Conservation (phyloP, 2,113 vertebrate species). For the Oreochromis spilurus region DNA sequence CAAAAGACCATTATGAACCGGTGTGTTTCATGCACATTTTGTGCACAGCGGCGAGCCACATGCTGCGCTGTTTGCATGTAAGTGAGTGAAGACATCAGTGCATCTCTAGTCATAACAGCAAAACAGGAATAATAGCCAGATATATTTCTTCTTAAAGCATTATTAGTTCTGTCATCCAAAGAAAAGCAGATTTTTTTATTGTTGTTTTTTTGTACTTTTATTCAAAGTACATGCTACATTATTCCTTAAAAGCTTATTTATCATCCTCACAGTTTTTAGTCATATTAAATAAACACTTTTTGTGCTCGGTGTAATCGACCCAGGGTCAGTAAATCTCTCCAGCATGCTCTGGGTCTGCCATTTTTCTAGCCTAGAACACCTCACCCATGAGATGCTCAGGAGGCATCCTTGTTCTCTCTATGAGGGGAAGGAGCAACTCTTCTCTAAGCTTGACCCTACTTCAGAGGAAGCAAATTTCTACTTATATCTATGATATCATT, state of each 20-base stretch:
- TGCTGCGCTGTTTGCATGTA: not conserved
- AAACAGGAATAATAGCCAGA: not conserved
- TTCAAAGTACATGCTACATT: not conserved
- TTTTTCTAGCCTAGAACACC: not conserved
- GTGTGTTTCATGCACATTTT: not conserved
- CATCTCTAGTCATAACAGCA: not conserved
- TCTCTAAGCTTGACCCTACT: not conserved
- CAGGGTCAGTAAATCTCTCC: not conserved
- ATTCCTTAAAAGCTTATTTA: not conserved
- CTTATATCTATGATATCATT: not conserved
- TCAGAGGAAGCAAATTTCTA: not conserved
- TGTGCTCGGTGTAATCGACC: not conserved
- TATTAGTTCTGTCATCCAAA: not conserved
- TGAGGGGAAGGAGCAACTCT: not conserved
- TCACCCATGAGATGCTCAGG: not conserved
- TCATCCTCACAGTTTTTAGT: not conserved
- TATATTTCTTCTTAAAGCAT: not conserved
- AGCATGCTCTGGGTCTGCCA: not conserved
- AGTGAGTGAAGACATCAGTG: not conserved
- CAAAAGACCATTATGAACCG: not conserved
- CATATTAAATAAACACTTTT: not conserved
- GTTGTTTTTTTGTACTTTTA: not conserved
- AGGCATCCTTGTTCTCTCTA: not conserved
- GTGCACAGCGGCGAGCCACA: rapidly evolving
- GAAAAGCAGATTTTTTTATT: not conserved